A percentile compares a stretch with the other conserved stretches of the same genome.
Conservation (phyloP, 2,888 invertebrate species). For the Agelastica alni region DNA sequence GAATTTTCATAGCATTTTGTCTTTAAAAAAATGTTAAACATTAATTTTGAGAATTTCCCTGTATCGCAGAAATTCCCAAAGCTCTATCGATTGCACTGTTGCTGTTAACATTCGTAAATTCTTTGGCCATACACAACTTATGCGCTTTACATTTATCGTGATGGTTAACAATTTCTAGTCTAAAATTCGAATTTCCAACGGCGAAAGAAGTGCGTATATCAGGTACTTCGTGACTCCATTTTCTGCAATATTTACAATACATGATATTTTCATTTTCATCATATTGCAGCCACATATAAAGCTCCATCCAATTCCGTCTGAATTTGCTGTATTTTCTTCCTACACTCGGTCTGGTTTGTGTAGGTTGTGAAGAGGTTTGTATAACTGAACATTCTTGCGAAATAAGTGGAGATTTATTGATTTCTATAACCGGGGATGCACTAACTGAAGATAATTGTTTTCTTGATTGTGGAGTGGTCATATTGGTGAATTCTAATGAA, state of each 20-base stretch:
- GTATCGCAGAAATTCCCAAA: not conserved
- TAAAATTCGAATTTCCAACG: constrained; percentile 77
- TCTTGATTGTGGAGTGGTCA: constrained; percentile 10
- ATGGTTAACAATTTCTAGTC: constrained; percentile 77
- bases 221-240: constrained; percentile 71
- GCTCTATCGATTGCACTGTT: constrained; percentile 14
- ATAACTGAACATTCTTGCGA: constrained; percentile 55
- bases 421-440: not conserved
- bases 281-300: constrained; percentile 74
- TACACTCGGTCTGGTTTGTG: constrained; percentile 26
- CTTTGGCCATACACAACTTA: constrained; percentile 65
- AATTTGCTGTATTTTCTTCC: constrained; percentile 67
- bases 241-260: constrained; percentile 75
- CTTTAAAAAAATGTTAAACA: too few species aligned
- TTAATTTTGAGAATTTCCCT: not conserved
- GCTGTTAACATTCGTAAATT: constrained; percentile 43
- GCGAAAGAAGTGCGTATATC: constrained; percentile 78
- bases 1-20: too few species aligned
- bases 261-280: constrained; percentile 70
- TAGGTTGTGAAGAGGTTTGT: constrained; percentile 30
- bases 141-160: constrained; percentile 80
- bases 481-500: not conserved
- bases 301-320: constrained; percentile 68
- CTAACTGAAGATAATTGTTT: not conserved
- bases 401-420: constrained; percentile 39